Conservation (phyloP, 2,113 vertebrate genomes). For the Origma solitaria region DNA sequence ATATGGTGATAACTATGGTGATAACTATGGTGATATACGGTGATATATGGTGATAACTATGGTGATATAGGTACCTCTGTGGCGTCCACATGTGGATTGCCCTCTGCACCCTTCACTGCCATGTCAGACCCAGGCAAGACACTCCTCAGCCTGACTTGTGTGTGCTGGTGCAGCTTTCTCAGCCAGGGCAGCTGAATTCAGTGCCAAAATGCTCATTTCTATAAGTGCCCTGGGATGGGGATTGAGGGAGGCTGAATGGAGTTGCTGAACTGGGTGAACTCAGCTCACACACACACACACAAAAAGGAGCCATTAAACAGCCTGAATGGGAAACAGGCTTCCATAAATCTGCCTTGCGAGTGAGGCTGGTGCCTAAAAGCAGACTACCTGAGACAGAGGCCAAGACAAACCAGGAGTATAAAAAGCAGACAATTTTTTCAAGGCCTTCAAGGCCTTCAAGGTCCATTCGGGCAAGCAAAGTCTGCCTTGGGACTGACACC, state of each 20-base stretch:
- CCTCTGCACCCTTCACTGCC: not conserved
- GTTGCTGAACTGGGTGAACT: not conserved
- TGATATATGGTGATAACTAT: too few relatives aligned
- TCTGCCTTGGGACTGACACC: too few relatives aligned
- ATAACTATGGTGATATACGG: too few relatives aligned
- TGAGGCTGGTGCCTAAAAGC: too few relatives aligned
- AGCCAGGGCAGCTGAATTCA: not conserved
- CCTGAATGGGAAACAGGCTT: not conserved
- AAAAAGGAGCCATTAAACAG: not conserved
- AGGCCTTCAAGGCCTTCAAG: too few relatives aligned
- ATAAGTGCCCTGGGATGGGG: accelerated
- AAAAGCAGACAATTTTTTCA: too few relatives aligned
- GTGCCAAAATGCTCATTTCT: not conserved
- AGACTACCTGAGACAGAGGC: too few relatives aligned
- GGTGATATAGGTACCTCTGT: not conserved
- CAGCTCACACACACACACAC: not conserved
- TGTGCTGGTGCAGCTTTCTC: not conserved
- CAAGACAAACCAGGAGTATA: too few relatives aligned
- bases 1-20: too few relatives aligned
- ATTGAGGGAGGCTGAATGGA: not conserved
- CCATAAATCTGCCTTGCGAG: not conserved
- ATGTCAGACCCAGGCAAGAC: not conserved
- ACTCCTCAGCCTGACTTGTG: not conserved
- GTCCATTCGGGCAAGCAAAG: too few relatives aligned
- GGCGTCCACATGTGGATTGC: accelerated